phyloP scores from a whole-genome alignment of 92 coral and sea anemone genomes.

The Montipora capitata region DNA sequence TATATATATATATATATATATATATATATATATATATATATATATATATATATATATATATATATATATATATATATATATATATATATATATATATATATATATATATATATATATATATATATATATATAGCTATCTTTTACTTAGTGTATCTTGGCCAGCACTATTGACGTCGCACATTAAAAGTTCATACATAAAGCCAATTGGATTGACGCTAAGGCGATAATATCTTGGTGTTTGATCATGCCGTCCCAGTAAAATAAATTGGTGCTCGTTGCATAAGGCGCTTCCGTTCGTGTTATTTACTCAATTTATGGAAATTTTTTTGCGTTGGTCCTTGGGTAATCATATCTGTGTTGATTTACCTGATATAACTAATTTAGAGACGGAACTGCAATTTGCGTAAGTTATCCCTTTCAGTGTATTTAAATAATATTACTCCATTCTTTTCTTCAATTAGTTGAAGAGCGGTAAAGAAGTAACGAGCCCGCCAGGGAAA shows the following conservation, averaged over 20 bases:
- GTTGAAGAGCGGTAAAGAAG: neutral
- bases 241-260: neutral
- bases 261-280: conserved; percentile 1
- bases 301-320: conserved; percentile 32
- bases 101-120: too few species aligned
- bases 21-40: too few species aligned
- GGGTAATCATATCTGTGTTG: neutral
- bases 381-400: neutral
- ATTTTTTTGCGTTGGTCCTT: conserved; percentile 1
- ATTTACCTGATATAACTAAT: neutral
- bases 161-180: too few species aligned
- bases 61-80: too few species aligned
- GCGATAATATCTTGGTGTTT: neutral
- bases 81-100: too few species aligned
- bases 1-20: too few species aligned
- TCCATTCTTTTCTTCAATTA: neutral
- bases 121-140: too few species aligned
- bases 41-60: too few species aligned
- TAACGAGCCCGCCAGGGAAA: neutral
- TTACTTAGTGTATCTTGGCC: too few species aligned
- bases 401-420: conserved; percentile 7
- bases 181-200: neutral
- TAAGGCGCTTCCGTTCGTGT: conserved; percentile 24
- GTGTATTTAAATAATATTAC: neutral
- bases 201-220: neutral